phyloP scores from a whole-genome alignment of 2,888 invertebrate genomes.

The Myopa testacea region DNA sequence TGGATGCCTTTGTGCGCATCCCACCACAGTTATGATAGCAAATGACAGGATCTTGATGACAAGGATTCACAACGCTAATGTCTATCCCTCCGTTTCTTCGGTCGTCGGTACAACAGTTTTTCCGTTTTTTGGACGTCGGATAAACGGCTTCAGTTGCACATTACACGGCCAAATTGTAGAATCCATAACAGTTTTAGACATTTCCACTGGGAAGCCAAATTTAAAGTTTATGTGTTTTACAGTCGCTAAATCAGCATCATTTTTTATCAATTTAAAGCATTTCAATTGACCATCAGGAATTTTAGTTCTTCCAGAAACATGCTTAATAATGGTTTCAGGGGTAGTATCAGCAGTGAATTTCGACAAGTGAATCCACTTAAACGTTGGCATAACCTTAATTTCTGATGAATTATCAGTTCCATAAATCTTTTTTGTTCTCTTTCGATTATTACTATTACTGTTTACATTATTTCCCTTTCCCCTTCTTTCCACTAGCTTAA shows the following conservation, averaged over 20 bases:
- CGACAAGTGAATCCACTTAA: neutral
- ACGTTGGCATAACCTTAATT: neutral
- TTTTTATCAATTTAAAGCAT: slow-evolving; percentile 7
- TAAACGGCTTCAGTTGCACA: neutral
- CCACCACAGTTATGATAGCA: slow-evolving; percentile 3
- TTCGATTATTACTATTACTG: no score
- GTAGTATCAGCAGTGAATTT: neutral
- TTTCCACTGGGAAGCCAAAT: neutral
- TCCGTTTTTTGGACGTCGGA: neutral
- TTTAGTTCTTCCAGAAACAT: neutral
- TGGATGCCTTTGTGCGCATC: neutral
- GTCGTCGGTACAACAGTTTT: neutral
- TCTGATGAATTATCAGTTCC: neutral
- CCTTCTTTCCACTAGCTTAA: neutral
- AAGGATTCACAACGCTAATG: neutral
- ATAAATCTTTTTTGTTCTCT: neutral
- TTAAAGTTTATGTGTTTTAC: neutral
- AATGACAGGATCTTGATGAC: neutral
- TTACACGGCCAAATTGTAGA: neutral
- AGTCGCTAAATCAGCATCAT: neutral
- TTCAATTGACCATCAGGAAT: neutral
- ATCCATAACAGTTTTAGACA: neutral
- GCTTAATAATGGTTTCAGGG: neutral
- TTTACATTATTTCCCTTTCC: neutral
- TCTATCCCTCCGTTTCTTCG: no score